Evolutionary conservation across 2,888 invertebrate genomes (phyloP), one percentile per base, ranked within the genome.

Genomic region (Hemithea aestivaria): DNA sequence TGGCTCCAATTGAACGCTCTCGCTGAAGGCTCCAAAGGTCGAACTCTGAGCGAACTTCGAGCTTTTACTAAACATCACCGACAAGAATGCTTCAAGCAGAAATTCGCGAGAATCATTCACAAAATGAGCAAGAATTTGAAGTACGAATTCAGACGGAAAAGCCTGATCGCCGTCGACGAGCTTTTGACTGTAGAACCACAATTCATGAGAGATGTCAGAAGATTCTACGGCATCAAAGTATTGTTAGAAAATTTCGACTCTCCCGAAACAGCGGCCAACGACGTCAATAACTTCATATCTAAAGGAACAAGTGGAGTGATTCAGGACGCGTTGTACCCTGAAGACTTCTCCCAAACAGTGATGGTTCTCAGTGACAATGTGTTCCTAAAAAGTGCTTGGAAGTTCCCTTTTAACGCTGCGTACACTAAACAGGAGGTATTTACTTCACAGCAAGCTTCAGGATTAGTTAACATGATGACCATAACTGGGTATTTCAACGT

Each of bases 381-480:
- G 9, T 69, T 66, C 40, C 79, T 78, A 24, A 66, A 45, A 30
- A 71, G 59, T 43, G 53, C 58, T 4, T 83, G 81, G 81, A 58
- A 44, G 10, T 50, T 43, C 1, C 69, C 77, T 0, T 83, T 83
- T 35, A 64, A 68, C 16, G 42, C 61, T 1, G 59, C 42, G 0
- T 58, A 61, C 2, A 75, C 72, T 0, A 44, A 37, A 8, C 8
- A 12, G 5, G 62, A 66, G 30, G 37, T 50, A 0, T 83, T 83
- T 39, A 10, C 10, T 0, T 27, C 33, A 1, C 10, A 16, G n/a
- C 1, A 6, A 1, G 35, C 27, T 24, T 8, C 55, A 0, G 76
- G 73, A 1, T 35, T 66, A 40, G 80, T 78, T 10, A 63, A 58
- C 20, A 72, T 83, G 71, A 82, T 83, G 82, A 64, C 58, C 6